Conservation (phyloP, 2,113 vertebrate genomes). For the Brachypodius melanocephalos region DNA sequence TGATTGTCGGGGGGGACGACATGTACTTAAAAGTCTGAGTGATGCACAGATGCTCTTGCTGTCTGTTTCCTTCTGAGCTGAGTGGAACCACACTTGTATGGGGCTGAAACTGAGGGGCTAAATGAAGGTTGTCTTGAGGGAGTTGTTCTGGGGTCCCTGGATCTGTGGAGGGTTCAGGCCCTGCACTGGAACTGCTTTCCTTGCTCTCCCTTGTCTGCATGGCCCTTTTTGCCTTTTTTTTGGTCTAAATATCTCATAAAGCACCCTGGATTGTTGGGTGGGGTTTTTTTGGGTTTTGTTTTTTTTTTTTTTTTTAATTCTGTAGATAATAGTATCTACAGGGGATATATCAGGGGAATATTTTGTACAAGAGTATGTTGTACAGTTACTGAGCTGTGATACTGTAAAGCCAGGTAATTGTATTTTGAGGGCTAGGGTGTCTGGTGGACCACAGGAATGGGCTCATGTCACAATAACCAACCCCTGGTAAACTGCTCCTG, state of each 20-base stretch:
- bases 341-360: not conserved
- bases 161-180: not conserved
- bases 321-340: not conserved
- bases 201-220: not conserved
- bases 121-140: not conserved
- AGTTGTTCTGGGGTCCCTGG: not conserved
- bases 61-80: not conserved
- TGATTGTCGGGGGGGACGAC: not conserved
- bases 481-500: not conserved
- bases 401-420: not conserved
- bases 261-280: not conserved
- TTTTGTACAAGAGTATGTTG: conserved; percentile 13
- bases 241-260: not conserved
- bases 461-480: not conserved
- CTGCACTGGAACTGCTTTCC: not conserved
- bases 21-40: not conserved
- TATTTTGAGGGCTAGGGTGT: not conserved
- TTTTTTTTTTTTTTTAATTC: not conserved
- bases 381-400: not conserved
- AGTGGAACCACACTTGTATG: not conserved
- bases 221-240: not conserved
- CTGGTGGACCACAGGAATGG: not conserved
- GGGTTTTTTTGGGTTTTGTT: too few relatives aligned
- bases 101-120: not conserved
- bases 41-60: not conserved